Evolutionary conservation across 2,797 vertebrate genomes (phyloP), one percentile per base, ranked within the genome.

Genomic region (Adrianichthys oophorus): DNA sequence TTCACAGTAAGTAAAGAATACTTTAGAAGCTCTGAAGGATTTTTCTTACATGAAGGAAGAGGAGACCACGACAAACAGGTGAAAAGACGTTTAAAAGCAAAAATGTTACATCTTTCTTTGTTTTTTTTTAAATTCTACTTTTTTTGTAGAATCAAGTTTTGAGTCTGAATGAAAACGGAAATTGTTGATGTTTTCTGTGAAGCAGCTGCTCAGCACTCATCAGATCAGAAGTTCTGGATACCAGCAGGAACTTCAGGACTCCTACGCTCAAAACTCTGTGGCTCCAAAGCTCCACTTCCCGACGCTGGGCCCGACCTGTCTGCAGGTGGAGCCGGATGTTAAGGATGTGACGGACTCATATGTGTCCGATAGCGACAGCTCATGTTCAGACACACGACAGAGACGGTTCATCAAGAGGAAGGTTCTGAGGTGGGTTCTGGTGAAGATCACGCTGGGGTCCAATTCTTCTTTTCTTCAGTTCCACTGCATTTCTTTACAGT

Each of bases 341-440:
- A 68, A 73, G 4, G 74, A 86, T 21, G 51, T 17, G 5, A 59
- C 58, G 44, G 48, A 59, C 24, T 74, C 74, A 0, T 37, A 47
- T 0, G 54, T 75, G 23, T 56, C 63, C 0, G 63, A 83, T 58
- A 84, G 76, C 73, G 72, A 54, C 48, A 29, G 61, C 0, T 78
- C 84, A 4, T 66, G 51, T 4, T 76, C 77, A 0, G 84, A 81
- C 41, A 40, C 21, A 16, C 76, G 59, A 17, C 65, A 50, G 44
- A 82, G 73, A 55, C 70, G 72, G 16, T 48, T 76, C 51, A 73
- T 92, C 68, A 91, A 87, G 75, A 91, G 92, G 6, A 93, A 92
- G 79, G 91, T 93, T 47, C 69, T 93, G 17, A 86, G 92, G 92
- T 92, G 42, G 12, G 16, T 52, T 15, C 37, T 15, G 14, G 17